Percentiles rank a stretch among this genome's conserved stretches.
phyloP scores from a whole-genome alignment of 2,113 vertebrate genomes.

The Brevimyrus niger region DNA sequence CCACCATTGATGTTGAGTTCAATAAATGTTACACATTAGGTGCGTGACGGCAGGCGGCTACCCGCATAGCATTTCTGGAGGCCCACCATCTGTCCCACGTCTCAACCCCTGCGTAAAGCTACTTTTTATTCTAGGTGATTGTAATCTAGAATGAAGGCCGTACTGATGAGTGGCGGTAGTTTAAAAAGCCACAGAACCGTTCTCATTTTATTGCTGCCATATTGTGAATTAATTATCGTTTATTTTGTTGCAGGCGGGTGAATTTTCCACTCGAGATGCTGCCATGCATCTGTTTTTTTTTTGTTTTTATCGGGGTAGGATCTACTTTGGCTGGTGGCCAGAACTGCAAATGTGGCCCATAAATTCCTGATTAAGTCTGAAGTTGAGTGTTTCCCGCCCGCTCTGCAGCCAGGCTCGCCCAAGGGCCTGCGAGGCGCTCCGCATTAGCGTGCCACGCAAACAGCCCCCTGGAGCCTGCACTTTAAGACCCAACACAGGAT shows the following conservation, averaged over 20 bases:
- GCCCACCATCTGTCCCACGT: background rate
- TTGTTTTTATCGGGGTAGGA: constrained; percentile 52
- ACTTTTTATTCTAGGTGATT: background rate
- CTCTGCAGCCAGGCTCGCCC: constrained; percentile 24
- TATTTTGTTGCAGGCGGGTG: constrained; percentile 76
- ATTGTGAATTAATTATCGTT: constrained; percentile 77
- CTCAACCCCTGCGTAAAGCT: background rate
- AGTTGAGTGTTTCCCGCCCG: constrained; percentile 52
- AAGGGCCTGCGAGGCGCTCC: constrained; percentile 38
- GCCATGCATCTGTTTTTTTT: constrained; percentile 76
- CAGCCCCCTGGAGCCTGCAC: constrained; percentile 26
- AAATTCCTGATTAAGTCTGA: constrained; percentile 59
- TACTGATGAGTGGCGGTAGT: constrained; percentile 37
- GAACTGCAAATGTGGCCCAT: constrained; percentile 56
- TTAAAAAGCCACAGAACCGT: constrained; percentile 76
- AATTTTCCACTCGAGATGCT: constrained; percentile 77
- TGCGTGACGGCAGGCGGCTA: background rate
- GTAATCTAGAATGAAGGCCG: constrained; percentile 15
- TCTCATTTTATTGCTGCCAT: constrained; percentile 68
- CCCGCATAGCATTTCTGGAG: constrained; percentile 15
- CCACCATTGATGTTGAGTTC: background rate
- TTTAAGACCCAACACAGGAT: constrained; percentile 37
- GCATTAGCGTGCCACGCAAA: constrained; percentile 39
- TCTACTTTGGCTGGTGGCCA: constrained; percentile 70
- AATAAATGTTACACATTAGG: background rate